phyloP scores from a whole-genome alignment of 2,113 vertebrate genomes.

The Pangasianodon hypophthalmus region DNA sequence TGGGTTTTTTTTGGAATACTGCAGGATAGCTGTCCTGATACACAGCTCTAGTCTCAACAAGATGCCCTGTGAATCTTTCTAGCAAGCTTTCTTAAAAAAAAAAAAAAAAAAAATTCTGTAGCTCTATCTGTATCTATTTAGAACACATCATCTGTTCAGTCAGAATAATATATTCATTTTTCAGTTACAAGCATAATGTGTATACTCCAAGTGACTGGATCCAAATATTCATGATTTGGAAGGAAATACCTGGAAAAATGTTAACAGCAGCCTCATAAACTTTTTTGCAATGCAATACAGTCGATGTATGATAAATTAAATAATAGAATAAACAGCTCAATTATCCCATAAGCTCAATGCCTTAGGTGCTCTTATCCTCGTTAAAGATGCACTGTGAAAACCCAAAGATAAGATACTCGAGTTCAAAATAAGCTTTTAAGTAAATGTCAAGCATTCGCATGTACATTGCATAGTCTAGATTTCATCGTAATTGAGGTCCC shows the following conservation, averaged over 20 bases:
- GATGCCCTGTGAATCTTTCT: background rate
- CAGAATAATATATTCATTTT: background rate
- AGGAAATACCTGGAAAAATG: background rate
- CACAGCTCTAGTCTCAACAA: background rate
- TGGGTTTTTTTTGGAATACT: background rate
- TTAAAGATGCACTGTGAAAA: background rate
- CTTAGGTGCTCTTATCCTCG: background rate
- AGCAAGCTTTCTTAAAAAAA: background rate
- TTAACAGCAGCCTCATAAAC: background rate
- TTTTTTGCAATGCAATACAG: background rate
- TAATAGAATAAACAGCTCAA: background rate
- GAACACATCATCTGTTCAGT: background rate
- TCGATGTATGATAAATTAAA: background rate
- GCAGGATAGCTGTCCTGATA: background rate
- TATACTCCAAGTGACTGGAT: background rate
- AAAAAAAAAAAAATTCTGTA: background rate
- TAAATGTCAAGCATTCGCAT: background rate
- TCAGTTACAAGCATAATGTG: background rate
- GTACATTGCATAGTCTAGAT: background rate
- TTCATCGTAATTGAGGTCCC: constrained; percentile 6
- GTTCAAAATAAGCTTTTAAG: constrained; percentile 17
- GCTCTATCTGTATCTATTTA: background rate
- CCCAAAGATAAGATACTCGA: background rate
- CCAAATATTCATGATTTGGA: background rate
- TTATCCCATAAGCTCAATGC: background rate